Evolutionary conservation across 1,140 invertebrate genomes (phyloP), one percentile per base, ranked within the genome.

Genomic region (Mizuhopecten yessoensis): DNA sequence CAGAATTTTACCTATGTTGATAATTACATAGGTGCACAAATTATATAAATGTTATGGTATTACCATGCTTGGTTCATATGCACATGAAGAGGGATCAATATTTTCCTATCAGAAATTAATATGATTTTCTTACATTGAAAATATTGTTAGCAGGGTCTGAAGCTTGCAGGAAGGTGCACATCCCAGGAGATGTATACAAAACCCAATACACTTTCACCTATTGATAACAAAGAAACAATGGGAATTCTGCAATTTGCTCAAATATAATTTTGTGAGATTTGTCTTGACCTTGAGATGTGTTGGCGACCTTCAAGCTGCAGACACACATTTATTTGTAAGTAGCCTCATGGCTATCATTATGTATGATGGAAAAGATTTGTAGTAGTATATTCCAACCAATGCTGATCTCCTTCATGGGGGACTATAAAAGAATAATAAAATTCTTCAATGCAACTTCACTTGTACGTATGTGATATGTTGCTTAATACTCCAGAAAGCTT

Each of bases 291-390:
- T 87, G 9, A 34, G 36, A 87, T 42, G 36, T 88, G 36, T 45
- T 39, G 87, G 3, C 13, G 34, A 88, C 42, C 90, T 88, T 90
- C 90, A 91, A 13, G 0, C 34, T 88, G 90, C 88, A 90, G 89
- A 89, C 86, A 86, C 57, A 87, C 33, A 34, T 86, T 87, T 86
- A 86, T 57, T 39, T 91, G 36, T 86, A 86, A 88, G 86, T 33
- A 89, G 88, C 88, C n/a, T 34, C 23, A 29, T 86, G 34, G 90
- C 45, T 91, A 88, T 88, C 34, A 34, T 88, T 34, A 91, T 75
- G 90, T 75, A 75, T 75, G 57, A 75, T 75, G 57, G 29, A 75
- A 57, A 75, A 29, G 57, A 29, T 75, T 75, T 75, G 57, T 75
- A 75, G 15, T 75, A 75, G 57, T 75, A 75, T 75, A 13, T 29